These are phyloP conservation scores for Drosophila mayri DNA, from an alignment of 1,140 invertebrate species.

Conservation along the genomic window DNA sequence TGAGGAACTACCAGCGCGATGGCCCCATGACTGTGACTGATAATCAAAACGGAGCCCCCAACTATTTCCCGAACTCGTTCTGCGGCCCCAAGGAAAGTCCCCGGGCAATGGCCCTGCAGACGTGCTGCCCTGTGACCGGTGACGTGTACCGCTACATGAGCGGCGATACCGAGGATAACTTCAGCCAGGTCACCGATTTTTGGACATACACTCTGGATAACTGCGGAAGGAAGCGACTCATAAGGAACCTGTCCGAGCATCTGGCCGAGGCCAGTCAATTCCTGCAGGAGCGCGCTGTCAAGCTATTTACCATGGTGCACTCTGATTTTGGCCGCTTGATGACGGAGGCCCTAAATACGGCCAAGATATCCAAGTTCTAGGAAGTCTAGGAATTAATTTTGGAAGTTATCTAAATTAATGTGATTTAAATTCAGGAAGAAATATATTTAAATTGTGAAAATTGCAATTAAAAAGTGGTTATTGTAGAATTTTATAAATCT, in stretches of 20 bases:
- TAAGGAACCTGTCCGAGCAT: conserved; percentile 92
- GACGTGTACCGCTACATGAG: conserved; percentile 91
- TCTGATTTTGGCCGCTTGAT: conserved; percentile 89
- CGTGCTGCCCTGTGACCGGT: conserved; percentile 85
- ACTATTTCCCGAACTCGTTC: conserved; percentile 96
- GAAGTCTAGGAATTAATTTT: no score
- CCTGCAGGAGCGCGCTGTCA: conserved; percentile 92
- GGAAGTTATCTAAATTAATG: neutral
- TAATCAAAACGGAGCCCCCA: conserved; percentile 90
- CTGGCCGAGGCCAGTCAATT: conserved; percentile 92
- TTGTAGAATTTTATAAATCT: neutral
- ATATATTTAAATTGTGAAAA: conserved; percentile 1
- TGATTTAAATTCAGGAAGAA: neutral
- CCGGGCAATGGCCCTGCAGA: conserved; percentile 55
- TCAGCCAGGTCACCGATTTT: conserved; percentile 92
- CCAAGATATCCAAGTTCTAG: conserved; percentile 87
- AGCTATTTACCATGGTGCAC: conserved; percentile 90
- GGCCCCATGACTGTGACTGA: conserved; percentile 88
- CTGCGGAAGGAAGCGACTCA: conserved; percentile 89
- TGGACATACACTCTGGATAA: conserved; percentile 92
- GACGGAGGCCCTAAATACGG: conserved; percentile 87
- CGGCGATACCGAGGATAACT: conserved; percentile 94
- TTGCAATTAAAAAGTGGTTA: no score
- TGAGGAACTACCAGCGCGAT: conserved; percentile 92
- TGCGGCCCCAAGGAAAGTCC: conserved; percentile 87